Base-by-base conservation (phyloP, 2,113 vertebrate genomes). In the Ammospiza nelsoni region DNA sequence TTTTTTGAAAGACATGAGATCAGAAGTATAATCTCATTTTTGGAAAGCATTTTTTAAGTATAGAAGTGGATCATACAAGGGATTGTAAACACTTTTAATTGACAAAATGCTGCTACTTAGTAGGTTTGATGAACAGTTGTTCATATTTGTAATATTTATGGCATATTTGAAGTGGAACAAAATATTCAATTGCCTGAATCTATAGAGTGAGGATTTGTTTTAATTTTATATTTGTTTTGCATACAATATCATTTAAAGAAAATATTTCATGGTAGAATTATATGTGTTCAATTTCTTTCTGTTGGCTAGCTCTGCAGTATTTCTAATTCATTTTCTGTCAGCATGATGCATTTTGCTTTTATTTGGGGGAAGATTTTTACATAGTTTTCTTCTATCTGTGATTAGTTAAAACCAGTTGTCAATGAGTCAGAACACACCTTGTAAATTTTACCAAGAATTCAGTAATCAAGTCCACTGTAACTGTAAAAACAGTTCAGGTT, bases 311-410 rank as follows among this genome's bases (percentile, higher is more conserved):
- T 66, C n/a, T 95, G 3, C 77, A 68, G n/a, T 71, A 57, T 89
- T 80, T 91, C 75, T 92, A 91, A n/a, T 86, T 39, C 66, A 31
- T 41, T 95, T 6, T 84, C 41, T 57, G 12, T 81, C 57, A 76
- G 28, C 72, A 12, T 83, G 62, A 77, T 78, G 29, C 48, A 95
- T 94, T 92, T 84, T 78, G 29, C 48, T 95, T 94, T 92, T 84
- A 20, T 83, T 80, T 82, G 57, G 48, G 33, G 22, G 29, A 87
- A 84, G 78, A 52, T 77, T 62, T 84, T 91, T 39, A 58, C 2
- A 9, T 24, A 12, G 11, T 46, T 81, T 74, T 77, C 24, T 89
- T 73, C 33, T 74, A 3, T 65, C 41, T 69, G 31, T 58, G 27
- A 35, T 80, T 88, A 77, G 49, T 73, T 89, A 74, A 33, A 72